A percentile compares a stretch with the other conserved stretches of the same genome.
phyloP scores from a whole-genome alignment of 2,113 vertebrate species.

The Oryzias celebensis region DNA sequence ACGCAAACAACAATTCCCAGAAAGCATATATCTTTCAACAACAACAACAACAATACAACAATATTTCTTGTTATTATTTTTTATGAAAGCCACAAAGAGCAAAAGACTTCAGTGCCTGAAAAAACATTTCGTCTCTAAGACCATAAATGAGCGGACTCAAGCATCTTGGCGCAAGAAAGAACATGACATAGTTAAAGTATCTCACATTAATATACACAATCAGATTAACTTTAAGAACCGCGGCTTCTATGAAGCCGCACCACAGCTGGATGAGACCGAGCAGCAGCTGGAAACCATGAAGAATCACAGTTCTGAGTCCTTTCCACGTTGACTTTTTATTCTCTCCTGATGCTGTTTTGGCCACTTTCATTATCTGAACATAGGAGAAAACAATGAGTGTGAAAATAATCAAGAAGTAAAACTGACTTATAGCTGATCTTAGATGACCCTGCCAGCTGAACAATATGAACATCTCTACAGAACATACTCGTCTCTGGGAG shows the following conservation, averaged over 20 bases:
- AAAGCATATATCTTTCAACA: too few species aligned
- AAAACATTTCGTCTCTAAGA: constrained; percentile 52
- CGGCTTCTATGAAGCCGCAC: constrained; percentile 48
- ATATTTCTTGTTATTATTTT: not conserved
- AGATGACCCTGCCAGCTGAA: constrained; percentile 52
- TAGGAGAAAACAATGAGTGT: constrained; percentile 53
- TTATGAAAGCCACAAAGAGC: not conserved
- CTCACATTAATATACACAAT: constrained; percentile 1
- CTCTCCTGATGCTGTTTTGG: constrained; percentile 48
- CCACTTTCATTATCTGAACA: constrained; percentile 51
- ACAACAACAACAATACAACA: not conserved
- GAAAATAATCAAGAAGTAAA: constrained; percentile 58
- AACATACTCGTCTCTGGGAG: not conserved
- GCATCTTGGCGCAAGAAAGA: constrained; percentile 38
- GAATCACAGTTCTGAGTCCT: constrained; percentile 58
- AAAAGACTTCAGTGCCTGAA: constrained; percentile 10
- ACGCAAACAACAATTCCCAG: too few species aligned
- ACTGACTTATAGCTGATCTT: constrained; percentile 14
- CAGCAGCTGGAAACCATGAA: constrained; percentile 65
- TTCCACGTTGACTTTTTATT: constrained; percentile 44
- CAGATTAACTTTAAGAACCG: not conserved
- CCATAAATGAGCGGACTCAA: constrained; percentile 64
- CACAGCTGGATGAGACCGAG: constrained; percentile 61
- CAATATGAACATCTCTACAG: constrained; percentile 11
- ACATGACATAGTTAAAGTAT: constrained; percentile 42